These are phyloP conservation scores for Corythornis cristatus DNA, from an alignment of 2,113 vertebrate genomes.

Conservation along the genomic window DNA sequence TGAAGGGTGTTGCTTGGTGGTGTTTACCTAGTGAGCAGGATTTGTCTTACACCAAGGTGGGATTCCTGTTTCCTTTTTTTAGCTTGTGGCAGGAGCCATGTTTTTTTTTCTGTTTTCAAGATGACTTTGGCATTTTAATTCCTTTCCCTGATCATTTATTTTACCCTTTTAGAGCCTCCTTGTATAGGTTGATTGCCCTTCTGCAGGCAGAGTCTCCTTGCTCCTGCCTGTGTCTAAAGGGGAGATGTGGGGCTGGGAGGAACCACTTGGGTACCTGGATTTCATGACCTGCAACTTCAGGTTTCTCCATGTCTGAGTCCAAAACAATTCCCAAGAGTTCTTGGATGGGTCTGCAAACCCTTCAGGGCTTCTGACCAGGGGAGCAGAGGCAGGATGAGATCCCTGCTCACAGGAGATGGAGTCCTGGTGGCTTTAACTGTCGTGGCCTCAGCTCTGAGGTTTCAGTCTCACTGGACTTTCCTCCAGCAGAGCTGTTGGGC, in stretches of 20 bases:
- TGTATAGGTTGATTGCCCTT: neutral
- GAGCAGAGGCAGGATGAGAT: neutral
- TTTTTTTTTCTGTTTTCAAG: neutral
- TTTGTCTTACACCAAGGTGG: neutral
- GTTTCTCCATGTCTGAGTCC: neutral
- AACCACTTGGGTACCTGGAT: neutral
- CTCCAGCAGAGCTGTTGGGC: neutral
- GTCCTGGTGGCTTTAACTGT: neutral
- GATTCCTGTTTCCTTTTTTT: neutral
- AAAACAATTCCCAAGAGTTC: neutral
- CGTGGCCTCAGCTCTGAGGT: neutral
- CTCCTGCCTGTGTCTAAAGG: neutral
- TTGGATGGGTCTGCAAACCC: neutral
- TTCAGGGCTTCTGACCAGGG: neutral
- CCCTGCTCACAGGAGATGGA: neutral
- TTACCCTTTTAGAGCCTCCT: neutral
- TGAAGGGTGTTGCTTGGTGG: neutral
- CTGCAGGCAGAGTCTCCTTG: neutral
- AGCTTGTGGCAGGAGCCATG: neutral
- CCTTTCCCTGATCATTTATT: neutral
- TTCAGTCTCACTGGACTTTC: neutral
- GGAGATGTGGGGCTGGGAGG: neutral
- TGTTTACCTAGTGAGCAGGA: neutral
- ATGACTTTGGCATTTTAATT: neutral
- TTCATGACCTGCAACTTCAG: accelerated